Evolutionary conservation across 2,113 vertebrate genomes (phyloP).

Genomic region (Ginglymostoma cirratum): DNA sequence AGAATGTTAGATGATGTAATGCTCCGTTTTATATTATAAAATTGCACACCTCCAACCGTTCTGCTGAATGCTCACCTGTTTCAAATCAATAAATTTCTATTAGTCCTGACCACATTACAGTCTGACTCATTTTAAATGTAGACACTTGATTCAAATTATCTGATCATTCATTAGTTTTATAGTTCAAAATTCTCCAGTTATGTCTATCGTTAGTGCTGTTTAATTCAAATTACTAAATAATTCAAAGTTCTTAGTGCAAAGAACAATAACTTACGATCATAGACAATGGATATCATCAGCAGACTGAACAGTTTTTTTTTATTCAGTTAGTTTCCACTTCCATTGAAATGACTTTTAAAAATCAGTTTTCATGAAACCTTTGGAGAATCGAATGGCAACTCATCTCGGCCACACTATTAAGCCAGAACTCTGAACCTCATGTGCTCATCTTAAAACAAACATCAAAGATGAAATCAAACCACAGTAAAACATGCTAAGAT

Average conservation of each 20-base stretch:
- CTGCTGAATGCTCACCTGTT: background rate
- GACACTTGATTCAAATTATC: background rate
- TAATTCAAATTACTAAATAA: slow-evolving; percentile 17
- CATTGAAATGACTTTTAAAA: background rate
- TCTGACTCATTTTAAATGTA: background rate
- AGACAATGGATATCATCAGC: background rate
- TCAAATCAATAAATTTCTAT: background rate
- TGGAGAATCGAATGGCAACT: background rate
- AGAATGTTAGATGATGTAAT: background rate
- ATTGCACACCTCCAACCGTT: background rate
- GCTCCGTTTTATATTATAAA: background rate
- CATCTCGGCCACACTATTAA: background rate
- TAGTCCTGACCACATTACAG: background rate
- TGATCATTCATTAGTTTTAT: slow-evolving; percentile 21
- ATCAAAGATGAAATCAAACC: background rate
- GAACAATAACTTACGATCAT: background rate
- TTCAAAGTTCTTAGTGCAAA: background rate
- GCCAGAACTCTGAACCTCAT: background rate
- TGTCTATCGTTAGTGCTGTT: background rate
- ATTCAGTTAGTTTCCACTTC: background rate
- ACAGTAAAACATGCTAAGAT: background rate
- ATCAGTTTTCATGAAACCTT: background rate
- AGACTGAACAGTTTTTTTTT: background rate
- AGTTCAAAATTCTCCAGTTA: background rate
- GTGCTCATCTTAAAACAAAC: background rate